Conservation (phyloP, 1,140 invertebrate genomes). For the Paraescarpia echinospica region DNA sequence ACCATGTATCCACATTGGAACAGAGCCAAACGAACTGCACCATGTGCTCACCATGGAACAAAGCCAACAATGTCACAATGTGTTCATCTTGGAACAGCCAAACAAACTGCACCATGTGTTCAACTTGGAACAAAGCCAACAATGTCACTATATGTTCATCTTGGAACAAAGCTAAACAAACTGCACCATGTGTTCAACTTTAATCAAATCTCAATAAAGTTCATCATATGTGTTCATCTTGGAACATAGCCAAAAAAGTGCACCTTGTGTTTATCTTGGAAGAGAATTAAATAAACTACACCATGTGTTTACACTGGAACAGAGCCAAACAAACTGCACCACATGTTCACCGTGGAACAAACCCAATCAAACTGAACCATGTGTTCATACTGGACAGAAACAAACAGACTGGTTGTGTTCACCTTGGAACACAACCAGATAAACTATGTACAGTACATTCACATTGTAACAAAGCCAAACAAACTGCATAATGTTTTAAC, state of each 20-base stretch:
- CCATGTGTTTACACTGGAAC: neutral
- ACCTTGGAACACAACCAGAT: neutral
- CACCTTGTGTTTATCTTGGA: neutral
- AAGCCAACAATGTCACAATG: neutral
- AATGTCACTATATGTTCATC: slow-evolving; percentile 9
- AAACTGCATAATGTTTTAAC: no score
- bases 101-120: no score
- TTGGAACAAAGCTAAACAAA: slow-evolving; percentile 20
- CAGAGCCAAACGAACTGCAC: neutral
- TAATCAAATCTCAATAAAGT: slow-evolving; percentile 69
- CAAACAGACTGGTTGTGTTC: neutral
- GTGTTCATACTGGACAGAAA: no score
- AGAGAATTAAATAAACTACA: neutral
- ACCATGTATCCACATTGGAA: neutral
- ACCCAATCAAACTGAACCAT: neutral
- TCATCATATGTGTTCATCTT: slow-evolving; percentile 18
- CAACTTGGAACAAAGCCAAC: neutral
- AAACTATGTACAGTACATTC: no score
- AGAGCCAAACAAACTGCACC: neutral
- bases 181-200: neutral
- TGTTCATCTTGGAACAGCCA: no score
- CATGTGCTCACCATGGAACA: neutral
- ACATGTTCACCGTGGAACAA: neutral
- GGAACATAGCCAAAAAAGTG: slow-evolving; percentile 11
- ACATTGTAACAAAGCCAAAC: no score